Conservation (phyloP, 2,797 vertebrate genomes). For the Tenualosa ilisha region DNA sequence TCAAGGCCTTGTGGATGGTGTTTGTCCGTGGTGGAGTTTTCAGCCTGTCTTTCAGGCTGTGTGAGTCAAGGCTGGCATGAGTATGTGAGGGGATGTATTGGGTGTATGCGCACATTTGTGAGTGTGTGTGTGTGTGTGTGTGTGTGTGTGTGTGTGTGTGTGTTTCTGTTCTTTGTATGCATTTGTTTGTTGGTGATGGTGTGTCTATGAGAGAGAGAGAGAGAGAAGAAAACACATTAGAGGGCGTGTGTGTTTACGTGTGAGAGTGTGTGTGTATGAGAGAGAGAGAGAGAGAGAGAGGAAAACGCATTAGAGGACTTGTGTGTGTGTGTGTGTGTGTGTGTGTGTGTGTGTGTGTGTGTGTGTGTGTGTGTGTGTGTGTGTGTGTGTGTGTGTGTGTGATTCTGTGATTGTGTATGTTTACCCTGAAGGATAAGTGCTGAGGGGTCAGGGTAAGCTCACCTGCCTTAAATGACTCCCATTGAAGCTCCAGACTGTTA, state of each 20-base stretch:
- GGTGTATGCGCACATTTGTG: background rate
- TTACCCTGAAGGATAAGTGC: background rate
- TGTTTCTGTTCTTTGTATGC: background rate
- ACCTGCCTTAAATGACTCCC: background rate
- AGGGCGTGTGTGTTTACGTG: background rate
- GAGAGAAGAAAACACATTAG: too few species aligned
- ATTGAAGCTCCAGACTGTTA: too few species aligned
- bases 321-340: background rate
- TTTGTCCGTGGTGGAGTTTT: slow-evolving; percentile 47
- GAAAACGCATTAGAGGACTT: too few species aligned
- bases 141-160: background rate
- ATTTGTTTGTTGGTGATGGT: background rate
- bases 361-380: background rate
- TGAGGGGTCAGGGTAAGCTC: background rate
- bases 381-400: background rate
- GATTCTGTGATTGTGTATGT: background rate
- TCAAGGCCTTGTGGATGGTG: slow-evolving; percentile 58
- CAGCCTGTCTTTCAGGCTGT: slow-evolving; percentile 47
- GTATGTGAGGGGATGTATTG: slow-evolving; percentile 40
- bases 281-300: too few species aligned
- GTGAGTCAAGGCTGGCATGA: slow-evolving; percentile 52
- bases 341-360: background rate
- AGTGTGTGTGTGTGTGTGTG: background rate
- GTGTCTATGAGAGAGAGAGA: background rate
- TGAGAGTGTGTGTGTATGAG: background rate